phyloP scores from a whole-genome alignment of 2,113 vertebrate genomes.

The Phalacrocorax aristotelis region DNA sequence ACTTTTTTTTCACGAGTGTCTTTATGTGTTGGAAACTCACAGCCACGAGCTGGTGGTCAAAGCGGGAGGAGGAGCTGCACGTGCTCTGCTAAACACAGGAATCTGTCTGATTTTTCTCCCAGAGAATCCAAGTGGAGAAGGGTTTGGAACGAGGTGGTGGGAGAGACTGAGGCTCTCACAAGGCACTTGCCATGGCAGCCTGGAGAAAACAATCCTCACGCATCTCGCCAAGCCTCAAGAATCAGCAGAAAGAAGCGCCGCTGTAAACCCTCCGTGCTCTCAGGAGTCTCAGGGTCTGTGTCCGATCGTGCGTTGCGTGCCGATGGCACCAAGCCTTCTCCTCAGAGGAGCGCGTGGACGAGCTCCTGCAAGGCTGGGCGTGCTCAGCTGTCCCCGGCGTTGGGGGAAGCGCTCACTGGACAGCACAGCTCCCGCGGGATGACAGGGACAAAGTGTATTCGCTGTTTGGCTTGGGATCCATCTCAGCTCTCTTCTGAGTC shows the following conservation, averaged over 20 bases:
- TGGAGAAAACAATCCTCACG: neutral
- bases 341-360: neutral
- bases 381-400: neutral
- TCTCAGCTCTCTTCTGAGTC: neutral
- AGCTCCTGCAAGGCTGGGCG: neutral
- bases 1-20: too few relatives aligned
- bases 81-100: neutral
- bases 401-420: neutral
- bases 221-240: neutral
- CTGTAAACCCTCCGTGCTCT: neutral
- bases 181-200: neutral
- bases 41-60: neutral
- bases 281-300: neutral
- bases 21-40: neutral
- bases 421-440: neutral
- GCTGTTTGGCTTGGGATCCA: neutral
- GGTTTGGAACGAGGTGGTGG: neutral
- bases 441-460: accelerated
- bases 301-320: too few relatives aligned
- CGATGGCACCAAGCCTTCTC: neutral
- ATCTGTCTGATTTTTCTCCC: neutral
- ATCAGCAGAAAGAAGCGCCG: neutral
- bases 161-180: neutral
- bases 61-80: neutral
- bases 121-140: neutral